Percentiles rank a stretch among this genome's conserved stretches.
These are phyloP conservation scores for Lerista edwardsae DNA, from an alignment of 2,797 vertebrate genomes.

Conservation along the genomic window DNA sequence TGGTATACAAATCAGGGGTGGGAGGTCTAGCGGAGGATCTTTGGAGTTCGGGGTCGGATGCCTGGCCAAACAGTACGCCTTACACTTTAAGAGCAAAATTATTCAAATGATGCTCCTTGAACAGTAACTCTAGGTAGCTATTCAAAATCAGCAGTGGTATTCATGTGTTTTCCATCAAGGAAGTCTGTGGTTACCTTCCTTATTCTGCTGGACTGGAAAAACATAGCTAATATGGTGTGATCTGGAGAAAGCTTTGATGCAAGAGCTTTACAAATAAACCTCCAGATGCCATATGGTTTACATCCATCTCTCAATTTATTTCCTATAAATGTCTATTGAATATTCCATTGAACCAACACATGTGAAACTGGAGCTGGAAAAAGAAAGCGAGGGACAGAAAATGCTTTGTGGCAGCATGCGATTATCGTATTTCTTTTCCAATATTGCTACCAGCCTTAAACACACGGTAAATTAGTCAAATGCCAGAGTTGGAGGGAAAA, in stretches of 20 bases:
- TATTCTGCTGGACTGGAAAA: constrained; percentile 99
- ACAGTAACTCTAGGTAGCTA: constrained; percentile 78
- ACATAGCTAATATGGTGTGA: constrained; percentile 99
- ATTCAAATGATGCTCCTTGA: constrained; percentile 87
- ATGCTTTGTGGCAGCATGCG: constrained; percentile 89
- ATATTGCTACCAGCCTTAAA: constrained; percentile 83
- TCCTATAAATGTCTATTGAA: constrained; percentile 99
- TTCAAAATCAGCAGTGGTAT: constrained; percentile 83
- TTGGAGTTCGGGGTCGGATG: constrained; percentile 58
- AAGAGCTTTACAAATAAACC: constrained; percentile 98
- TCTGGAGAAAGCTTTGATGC: constrained; percentile 99
- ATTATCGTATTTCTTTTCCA: constrained; percentile 89
- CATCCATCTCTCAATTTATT: constrained; percentile 99
- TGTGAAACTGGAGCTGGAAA: constrained; percentile 91
- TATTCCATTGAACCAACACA: constrained; percentile 91
- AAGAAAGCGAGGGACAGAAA: constrained; percentile 80
- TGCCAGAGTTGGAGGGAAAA: constrained; percentile 74
- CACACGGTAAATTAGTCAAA: constrained; percentile 78
- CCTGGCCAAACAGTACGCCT: constrained; percentile 65
- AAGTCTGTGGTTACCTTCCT: constrained; percentile 98
- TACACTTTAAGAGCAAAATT: constrained; percentile 77
- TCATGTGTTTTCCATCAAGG: constrained; percentile 99
- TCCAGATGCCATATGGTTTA: constrained; percentile 97
- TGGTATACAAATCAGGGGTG: neutral
- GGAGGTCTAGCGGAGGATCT: constrained; percentile 53